Evolutionary conservation across 23 tunicate genomes (phyloP).

Genomic region (Halocynthia roretzi): DNA sequence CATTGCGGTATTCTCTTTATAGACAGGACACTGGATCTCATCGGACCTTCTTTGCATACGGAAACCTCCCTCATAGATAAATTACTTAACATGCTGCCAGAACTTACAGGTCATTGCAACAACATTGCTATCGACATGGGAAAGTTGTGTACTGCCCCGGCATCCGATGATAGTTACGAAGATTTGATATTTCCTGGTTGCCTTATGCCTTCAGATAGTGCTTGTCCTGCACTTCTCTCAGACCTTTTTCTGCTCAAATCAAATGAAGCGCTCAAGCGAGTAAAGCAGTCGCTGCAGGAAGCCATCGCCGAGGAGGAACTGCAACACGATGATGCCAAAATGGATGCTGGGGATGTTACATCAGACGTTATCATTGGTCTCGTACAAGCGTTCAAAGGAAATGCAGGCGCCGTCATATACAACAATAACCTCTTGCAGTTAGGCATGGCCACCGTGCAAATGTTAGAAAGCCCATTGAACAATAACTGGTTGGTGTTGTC

Average conservation of each 20-base stretch:
- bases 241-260: slow-evolving; percentile 5
- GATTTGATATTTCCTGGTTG: slow-evolving; percentile 36
- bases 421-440: slow-evolving; percentile 39
- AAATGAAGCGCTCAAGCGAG: slow-evolving; percentile 9
- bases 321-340: neutral
- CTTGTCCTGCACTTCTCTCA: slow-evolving; percentile 27
- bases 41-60: slow-evolving; percentile 16
- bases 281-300: slow-evolving; percentile 8
- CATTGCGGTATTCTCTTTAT: slow-evolving; percentile 28
- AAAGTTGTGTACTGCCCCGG: slow-evolving; percentile 20
- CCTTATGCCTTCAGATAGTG: slow-evolving; percentile 35
- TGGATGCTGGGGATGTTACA: neutral
- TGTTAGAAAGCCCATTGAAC: slow-evolving; percentile 6
- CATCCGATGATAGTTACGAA: neutral
- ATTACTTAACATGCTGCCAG: slow-evolving; percentile 38
- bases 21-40: slow-evolving; percentile 37
- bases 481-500: slow-evolving; percentile 19
- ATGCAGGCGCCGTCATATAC: slow-evolving; percentile 52
- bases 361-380: slow-evolving; percentile 15
- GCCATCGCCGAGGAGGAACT: slow-evolving; percentile 20
- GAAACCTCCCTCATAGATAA: slow-evolving; percentile 34
- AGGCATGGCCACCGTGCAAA: slow-evolving; percentile 34
- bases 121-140: slow-evolving; percentile 49
- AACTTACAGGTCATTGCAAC: slow-evolving; percentile 49
- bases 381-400: slow-evolving; percentile 33